These are phyloP conservation scores for Anadara kagoshimensis DNA, from an alignment of 1,140 invertebrate species.

Conservation along the genomic window DNA sequence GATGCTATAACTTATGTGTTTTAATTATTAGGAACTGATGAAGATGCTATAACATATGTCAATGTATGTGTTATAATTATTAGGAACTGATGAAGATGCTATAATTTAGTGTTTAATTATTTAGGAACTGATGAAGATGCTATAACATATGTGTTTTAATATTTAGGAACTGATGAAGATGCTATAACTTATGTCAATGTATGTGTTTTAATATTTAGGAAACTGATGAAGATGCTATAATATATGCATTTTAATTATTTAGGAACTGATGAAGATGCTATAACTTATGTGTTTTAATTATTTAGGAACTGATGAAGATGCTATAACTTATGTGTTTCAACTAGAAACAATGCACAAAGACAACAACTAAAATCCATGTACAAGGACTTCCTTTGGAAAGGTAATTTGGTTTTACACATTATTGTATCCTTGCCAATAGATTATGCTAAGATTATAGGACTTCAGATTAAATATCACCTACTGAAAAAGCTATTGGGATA, in stretches of 20 bases:
- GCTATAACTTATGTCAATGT: too few species aligned
- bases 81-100: not conserved
- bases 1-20: constrained; percentile 89
- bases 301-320: too few species aligned
- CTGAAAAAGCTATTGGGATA: too few species aligned
- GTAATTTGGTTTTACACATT: constrained; percentile 69
- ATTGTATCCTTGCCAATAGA: not conserved
- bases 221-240: too few species aligned
- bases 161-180: too few species aligned
- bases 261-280: too few species aligned
- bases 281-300: too few species aligned
- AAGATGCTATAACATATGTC: not conserved
- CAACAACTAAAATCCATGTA: constrained; percentile 92
- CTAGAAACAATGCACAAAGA: constrained; percentile 90
- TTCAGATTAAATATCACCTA: too few species aligned
- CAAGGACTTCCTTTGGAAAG: constrained; percentile 94
- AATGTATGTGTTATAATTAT: not conserved
- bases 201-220: too few species aligned
- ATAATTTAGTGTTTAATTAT: constrained; percentile 3
- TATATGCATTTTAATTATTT: too few species aligned
- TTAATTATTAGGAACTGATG: constrained; percentile 48
- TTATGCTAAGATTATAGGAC: too few species aligned
- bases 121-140: constrained; percentile 89
- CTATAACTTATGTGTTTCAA: too few species aligned
- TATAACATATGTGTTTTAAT: constrained; percentile 93